Evolutionary conservation across 2,797 vertebrate species (phyloP).

Genomic region (Setipinna tenuifilis): DNA sequence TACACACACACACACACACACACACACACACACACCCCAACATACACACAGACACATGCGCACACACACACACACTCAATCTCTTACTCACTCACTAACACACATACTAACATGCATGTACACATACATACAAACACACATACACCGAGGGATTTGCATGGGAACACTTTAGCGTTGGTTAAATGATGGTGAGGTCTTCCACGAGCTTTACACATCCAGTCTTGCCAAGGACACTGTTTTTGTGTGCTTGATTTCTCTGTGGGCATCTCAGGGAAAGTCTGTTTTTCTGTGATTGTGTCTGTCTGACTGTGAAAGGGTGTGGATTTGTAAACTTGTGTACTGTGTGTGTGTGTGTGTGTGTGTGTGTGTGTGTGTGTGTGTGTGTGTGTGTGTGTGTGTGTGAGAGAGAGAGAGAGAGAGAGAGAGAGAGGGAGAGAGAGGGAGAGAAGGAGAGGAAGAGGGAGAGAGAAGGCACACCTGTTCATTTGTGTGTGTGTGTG

Average conservation of each 20-base stretch:
- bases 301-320: background rate
- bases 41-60: background rate
- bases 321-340: background rate
- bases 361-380: background rate
- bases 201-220: background rate
- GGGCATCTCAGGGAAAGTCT: background rate
- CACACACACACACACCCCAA: background rate
- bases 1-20: background rate
- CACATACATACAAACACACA: background rate
- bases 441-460: background rate
- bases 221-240: background rate
- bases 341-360: no score
- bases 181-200: no score
- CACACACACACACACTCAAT: background rate
- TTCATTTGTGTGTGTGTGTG: background rate
- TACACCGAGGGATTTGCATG: background rate
- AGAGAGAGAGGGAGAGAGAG: no score
- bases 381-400: background rate
- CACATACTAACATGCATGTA: background rate
- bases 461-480: no score
- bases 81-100: background rate
- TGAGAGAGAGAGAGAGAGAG: no score
- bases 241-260: background rate
- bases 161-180: no score
- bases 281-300: background rate